These are phyloP conservation scores for Hylomyscus alleni DNA, from an alignment of 2,797 vertebrate species.

Conservation along the genomic window DNA sequence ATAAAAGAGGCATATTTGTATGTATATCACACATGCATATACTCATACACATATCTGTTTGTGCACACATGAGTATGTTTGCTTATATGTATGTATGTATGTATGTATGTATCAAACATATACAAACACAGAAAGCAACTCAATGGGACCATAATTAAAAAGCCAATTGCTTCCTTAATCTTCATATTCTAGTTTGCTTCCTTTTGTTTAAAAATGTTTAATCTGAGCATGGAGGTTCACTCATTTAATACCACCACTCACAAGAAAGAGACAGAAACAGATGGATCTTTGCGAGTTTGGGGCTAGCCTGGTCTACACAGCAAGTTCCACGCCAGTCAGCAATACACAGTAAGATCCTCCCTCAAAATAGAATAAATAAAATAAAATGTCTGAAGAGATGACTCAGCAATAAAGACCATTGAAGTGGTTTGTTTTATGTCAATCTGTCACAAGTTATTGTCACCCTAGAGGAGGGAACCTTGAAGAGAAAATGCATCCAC, in stretches of 20 bases:
- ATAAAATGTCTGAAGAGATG: neutral
- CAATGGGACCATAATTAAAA: neutral
- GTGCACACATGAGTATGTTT: neutral
- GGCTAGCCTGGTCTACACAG: neutral
- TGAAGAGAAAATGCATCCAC: neutral
- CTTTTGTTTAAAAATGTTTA: constrained; percentile 20
- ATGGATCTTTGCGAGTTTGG: neutral
- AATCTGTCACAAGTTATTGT: neutral
- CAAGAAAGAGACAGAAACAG: neutral
- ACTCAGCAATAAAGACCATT: neutral
- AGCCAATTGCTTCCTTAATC: neutral
- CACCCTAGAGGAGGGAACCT: neutral
- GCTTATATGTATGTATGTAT: neutral
- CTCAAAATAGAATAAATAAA: neutral
- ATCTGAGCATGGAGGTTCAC: neutral
- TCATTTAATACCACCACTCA: neutral
- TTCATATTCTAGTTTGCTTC: neutral
- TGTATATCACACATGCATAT: neutral
- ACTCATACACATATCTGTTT: neutral
- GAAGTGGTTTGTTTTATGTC: neutral
- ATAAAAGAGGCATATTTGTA: neutral
- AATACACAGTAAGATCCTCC: neutral
- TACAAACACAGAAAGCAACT: neutral
- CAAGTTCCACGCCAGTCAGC: neutral
- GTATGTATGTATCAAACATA: neutral